A percentile compares a stretch with the other conserved stretches of the same genome.
phyloP scores from a whole-genome alignment of 2,113 vertebrate species.

The Xenopus laevis region DNA sequence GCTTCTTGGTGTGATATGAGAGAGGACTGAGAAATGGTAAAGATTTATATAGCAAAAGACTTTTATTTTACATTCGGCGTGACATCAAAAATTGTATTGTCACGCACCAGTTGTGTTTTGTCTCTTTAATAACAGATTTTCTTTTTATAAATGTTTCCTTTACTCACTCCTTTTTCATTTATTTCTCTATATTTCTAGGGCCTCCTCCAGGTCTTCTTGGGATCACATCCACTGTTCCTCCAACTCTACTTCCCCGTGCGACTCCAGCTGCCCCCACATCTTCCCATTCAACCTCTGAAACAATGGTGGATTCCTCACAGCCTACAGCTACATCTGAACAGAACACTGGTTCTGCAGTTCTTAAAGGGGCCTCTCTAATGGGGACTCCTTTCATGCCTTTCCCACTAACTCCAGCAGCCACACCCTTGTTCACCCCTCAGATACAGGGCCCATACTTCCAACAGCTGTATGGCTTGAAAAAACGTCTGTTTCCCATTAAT shows the following conservation, averaged over 20 bases:
- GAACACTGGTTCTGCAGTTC: slow-evolving; percentile 47
- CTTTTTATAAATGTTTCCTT: too few species aligned
- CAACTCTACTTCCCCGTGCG: slow-evolving; percentile 48
- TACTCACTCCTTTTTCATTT: neutral
- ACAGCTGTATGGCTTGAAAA: slow-evolving; percentile 66
- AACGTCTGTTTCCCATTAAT: slow-evolving; percentile 64
- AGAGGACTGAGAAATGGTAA: too few species aligned
- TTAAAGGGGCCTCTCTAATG: slow-evolving; percentile 53
- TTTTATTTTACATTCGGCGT: too few species aligned
- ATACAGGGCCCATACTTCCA: slow-evolving; percentile 65
- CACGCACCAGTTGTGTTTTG: too few species aligned
- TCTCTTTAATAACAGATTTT: too few species aligned
- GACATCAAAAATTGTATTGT: too few species aligned
- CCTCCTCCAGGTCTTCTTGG: slow-evolving; percentile 56
- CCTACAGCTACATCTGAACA: slow-evolving; percentile 32
- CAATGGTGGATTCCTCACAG: slow-evolving; percentile 35
- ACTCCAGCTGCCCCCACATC: slow-evolving; percentile 50
- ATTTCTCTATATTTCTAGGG: slow-evolving; percentile 4
- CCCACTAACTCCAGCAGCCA: slow-evolving; percentile 48
- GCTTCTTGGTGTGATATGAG: too few species aligned
- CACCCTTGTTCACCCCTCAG: slow-evolving; percentile 60
- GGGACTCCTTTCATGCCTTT: slow-evolving; percentile 63
- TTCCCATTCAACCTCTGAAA: slow-evolving; percentile 56
- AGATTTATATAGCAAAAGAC: too few species aligned
- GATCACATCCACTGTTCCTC: slow-evolving; percentile 52